These are phyloP conservation scores for Arge pagana DNA, from an alignment of 2,888 invertebrate species.

Conservation along the genomic window DNA sequence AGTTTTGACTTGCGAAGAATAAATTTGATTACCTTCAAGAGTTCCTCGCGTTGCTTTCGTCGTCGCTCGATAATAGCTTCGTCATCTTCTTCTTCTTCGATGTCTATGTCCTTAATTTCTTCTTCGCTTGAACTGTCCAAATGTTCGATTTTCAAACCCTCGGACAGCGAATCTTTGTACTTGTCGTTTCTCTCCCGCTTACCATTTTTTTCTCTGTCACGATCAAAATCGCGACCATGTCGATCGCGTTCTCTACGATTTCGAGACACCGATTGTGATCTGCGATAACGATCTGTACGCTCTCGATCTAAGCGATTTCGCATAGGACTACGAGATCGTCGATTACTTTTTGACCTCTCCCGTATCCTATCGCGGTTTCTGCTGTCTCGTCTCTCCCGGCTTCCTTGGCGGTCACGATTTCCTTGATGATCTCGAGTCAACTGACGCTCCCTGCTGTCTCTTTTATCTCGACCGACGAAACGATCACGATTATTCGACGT, in stretches of 20 bases:
- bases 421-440: constrained; percentile 38
- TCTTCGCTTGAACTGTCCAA: constrained; percentile 74
- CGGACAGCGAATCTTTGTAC: constrained; percentile 75
- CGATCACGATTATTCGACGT: constrained; percentile 33
- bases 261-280: constrained; percentile 46
- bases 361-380: constrained; percentile 47
- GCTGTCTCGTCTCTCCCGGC: constrained; percentile 49
- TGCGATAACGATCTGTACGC: constrained; percentile 46
- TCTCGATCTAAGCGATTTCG: constrained; percentile 46
- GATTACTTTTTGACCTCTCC: constrained; percentile 47
- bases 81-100: constrained; percentile 89
- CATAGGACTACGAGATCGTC: constrained; percentile 52
- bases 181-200: constrained; percentile 61
- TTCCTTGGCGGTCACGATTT: constrained; percentile 54
- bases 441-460: constrained; percentile 48
- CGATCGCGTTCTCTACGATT: constrained; percentile 43
- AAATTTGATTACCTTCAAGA: constrained; percentile 75
- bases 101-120: constrained; percentile 71
- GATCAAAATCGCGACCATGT: constrained; percentile 52
- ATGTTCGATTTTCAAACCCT: constrained; percentile 71
- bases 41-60: constrained; percentile 84
- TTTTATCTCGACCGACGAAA: constrained; percentile 24
- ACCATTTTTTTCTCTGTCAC: constrained; percentile 55
- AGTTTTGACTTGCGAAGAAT: no score
- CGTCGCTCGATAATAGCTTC: constrained; percentile 90